Base-by-base conservation (phyloP, 1,140 invertebrate species). In the Trichomalopsis sarcophagae region DNA sequence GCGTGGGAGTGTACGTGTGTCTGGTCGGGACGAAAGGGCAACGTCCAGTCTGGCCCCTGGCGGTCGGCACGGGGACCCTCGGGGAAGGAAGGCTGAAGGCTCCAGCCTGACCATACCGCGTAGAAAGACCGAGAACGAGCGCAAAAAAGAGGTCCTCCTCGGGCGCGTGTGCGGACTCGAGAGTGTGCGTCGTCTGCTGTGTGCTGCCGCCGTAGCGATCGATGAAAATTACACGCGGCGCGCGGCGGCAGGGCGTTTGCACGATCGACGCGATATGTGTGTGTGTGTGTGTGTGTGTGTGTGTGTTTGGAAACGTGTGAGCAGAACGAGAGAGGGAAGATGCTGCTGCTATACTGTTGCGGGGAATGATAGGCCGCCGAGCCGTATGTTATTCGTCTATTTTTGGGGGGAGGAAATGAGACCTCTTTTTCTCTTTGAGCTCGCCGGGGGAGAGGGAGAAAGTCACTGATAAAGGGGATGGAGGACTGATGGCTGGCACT, bases 171-270 rank as follows among this genome's bases (percentile, higher is more conserved):
- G 40, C 5, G 40, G 40, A 17, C 36, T 10, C 21, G 74, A n/a
- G 44, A 44, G 80, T 62, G 50, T 47, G 81, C 47, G 69, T 74
- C 71, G 71, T 75, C 71, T 55, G 50, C 50, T 17, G 33, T 36
- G 33, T 36, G 44, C 17, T 68, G 27, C 68, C 27, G 27, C 47
- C 17, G 10, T 33, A 55, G n/a, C 81, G 74, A 82, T 82, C 81
- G 73, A 82, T 82, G 81, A 75, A 75, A 76, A 75, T 76, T 82
- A 82, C 69, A 74, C 69, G 33, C 71, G 27, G 9, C 71, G 71
- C 73, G 78, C 55, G 10, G n/a, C 10, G n/a, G 30, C 66, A 27
- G 79, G 66, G 14, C 23, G 44, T 81, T 81, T 40, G 9, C 55
- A 81, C 79, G 69, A 82, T 82, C 33, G 69, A 82, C 44, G 69